phyloP scores from a whole-genome alignment of 2,113 vertebrate species.

The Rafetus swinhoei region DNA sequence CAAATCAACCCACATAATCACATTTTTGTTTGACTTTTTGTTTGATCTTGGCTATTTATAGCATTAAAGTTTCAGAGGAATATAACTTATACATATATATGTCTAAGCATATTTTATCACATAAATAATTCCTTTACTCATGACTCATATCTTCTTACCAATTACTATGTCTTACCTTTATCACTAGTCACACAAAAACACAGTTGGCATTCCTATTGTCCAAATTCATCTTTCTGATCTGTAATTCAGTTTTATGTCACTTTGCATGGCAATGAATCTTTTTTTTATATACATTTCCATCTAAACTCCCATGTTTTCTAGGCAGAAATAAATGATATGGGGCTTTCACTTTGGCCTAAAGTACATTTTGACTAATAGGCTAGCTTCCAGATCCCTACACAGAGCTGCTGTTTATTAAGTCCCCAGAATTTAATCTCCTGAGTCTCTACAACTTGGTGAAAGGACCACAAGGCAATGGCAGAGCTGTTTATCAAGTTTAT shows the following conservation, averaged over 20 bases:
- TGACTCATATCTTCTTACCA: constrained; percentile 43
- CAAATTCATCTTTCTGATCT: constrained; percentile 70
- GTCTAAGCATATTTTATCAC: constrained; percentile 41
- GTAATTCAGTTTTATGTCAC: constrained; percentile 67
- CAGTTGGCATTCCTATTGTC: constrained; percentile 45
- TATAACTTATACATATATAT: constrained; percentile 30
- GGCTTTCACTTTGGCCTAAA: constrained; percentile 79
- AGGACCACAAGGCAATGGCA: constrained; percentile 56
- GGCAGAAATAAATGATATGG: constrained; percentile 84
- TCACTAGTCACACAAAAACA: constrained; percentile 54
- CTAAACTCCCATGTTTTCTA: constrained; percentile 60
- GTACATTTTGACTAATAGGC: constrained; percentile 83
- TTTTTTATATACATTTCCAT: constrained; percentile 50
- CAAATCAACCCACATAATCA: background rate
- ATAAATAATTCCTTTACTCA: constrained; percentile 54
- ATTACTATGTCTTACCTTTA: constrained; percentile 47
- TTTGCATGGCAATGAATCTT: constrained; percentile 55
- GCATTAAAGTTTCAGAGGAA: constrained; percentile 35
- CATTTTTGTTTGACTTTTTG: constrained; percentile 21
- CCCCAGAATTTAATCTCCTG: constrained; percentile 54
- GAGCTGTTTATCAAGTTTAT: constrained; percentile 66
- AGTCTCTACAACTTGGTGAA: constrained; percentile 48
- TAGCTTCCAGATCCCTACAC: constrained; percentile 52
- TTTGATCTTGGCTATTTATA: constrained; percentile 36
- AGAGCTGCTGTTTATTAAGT: constrained; percentile 66